phyloP scores from a whole-genome alignment of 1,140 invertebrate genomes.

The Asobara japonica region DNA sequence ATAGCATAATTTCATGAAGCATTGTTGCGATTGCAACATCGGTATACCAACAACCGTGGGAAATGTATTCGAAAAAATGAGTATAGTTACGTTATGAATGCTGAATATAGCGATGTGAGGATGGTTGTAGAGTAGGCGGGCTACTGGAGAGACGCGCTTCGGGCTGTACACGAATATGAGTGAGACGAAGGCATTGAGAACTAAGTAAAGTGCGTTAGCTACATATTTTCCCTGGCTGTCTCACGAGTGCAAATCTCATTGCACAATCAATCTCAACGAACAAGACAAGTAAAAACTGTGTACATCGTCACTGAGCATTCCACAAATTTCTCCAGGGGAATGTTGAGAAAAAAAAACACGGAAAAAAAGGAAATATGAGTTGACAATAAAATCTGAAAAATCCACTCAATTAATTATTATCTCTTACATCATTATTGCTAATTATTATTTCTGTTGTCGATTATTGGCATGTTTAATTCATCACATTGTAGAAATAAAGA shows the following conservation, averaged over 20 bases:
- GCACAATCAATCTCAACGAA: neutral
- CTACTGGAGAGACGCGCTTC: neutral
- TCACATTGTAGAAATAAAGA: neutral
- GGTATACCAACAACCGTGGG: conserved; percentile 48
- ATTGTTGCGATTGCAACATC: conserved; percentile 59
- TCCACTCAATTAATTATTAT: neutral
- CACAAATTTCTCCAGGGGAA: neutral
- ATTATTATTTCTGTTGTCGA: too few relatives aligned
- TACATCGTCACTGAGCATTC: neutral
- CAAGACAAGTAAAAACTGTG: neutral
- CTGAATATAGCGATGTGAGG: neutral
- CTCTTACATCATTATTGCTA: too few relatives aligned
- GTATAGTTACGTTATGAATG: conserved; percentile 14
- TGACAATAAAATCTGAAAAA: too few relatives aligned
- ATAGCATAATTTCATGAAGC: conserved; percentile 43
- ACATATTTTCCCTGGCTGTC: conserved; percentile 1
- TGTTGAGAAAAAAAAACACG: neutral
- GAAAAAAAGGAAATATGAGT: too few relatives aligned
- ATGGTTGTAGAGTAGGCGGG: neutral
- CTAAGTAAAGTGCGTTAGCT: conserved; percentile 5
- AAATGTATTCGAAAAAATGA: conserved; percentile 40
- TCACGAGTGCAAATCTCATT: neutral
- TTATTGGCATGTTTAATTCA: neutral
- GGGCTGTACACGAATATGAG: neutral
- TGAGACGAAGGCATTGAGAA: neutral